These are phyloP conservation scores for Enteromius argenteus DNA, from an alignment of 2,797 vertebrate species.

Conservation along the genomic window DNA sequence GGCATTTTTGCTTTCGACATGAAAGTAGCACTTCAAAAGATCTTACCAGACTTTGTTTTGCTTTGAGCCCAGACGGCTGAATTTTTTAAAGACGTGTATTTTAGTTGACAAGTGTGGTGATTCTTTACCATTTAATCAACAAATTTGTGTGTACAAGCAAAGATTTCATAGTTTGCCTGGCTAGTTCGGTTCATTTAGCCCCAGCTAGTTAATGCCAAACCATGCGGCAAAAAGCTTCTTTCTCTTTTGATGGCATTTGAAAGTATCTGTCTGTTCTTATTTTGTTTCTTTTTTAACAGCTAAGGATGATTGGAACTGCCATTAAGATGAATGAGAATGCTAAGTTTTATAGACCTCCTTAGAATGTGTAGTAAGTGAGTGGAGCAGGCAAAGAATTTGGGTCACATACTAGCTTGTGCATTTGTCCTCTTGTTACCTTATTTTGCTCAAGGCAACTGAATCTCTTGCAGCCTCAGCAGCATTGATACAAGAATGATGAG, in stretches of 20 bases:
- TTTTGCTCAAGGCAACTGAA: slow-evolving; percentile 36
- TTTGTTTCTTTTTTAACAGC: background rate
- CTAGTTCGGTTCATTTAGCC: background rate
- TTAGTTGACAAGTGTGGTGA: background rate
- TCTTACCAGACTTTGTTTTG: slow-evolving; percentile 15
- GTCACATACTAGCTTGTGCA: slow-evolving; percentile 7
- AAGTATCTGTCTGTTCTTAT: background rate
- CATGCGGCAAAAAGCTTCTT: background rate
- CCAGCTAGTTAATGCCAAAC: background rate
- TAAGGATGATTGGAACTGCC: background rate
- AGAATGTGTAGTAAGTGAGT: background rate
- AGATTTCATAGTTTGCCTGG: background rate
- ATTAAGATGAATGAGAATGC: background rate
- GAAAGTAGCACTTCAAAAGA: slow-evolving; percentile 32
- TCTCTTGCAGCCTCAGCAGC: slow-evolving; percentile 54
- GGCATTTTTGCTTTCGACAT: slow-evolving; percentile 27
- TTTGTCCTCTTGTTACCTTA: slow-evolving; percentile 33
- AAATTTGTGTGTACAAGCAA: background rate
- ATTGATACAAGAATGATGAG: slow-evolving; percentile 52
- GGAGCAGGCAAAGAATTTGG: background rate
- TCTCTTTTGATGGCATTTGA: background rate
- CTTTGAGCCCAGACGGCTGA: background rate
- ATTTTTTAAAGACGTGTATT: background rate
- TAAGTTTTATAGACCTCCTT: background rate
- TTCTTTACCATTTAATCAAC: background rate